Evolutionary conservation across 2,113 vertebrate genomes (phyloP).

Genomic region (Cisticola juncidis): DNA sequence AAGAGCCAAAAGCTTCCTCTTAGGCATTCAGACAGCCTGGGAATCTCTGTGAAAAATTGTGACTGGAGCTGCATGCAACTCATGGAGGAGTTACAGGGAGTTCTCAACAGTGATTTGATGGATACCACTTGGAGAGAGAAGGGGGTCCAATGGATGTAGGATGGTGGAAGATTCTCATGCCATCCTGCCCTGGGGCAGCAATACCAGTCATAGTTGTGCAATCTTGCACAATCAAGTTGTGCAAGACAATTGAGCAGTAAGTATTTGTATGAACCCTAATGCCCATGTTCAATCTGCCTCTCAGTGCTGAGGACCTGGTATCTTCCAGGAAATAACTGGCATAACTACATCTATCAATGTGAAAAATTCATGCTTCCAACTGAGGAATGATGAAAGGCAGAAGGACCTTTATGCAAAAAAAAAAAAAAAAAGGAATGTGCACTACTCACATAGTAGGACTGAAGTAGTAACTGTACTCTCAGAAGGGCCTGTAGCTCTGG

Average conservation of each 20-base stretch:
- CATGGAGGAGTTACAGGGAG: background rate
- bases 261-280: background rate
- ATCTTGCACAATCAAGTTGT: too few species aligned
- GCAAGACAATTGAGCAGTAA: background rate
- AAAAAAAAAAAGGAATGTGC: background rate
- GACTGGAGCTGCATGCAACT: background rate
- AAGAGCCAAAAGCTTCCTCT: background rate
- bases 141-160: accelerated
- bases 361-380: background rate
- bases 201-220: background rate
- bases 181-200: background rate
- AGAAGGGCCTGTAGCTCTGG: background rate
- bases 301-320: background rate
- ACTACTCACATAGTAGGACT: background rate
- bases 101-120: background rate
- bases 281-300: background rate
- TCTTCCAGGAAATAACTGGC: background rate
- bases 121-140: background rate
- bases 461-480: background rate
- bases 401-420: background rate
- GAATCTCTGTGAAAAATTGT: background rate
- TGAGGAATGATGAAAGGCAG: background rate
- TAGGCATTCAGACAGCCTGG: background rate
- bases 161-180: background rate
- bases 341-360: background rate